phyloP scores from a whole-genome alignment of 2,113 vertebrate genomes.

The Trogon surrucura region DNA sequence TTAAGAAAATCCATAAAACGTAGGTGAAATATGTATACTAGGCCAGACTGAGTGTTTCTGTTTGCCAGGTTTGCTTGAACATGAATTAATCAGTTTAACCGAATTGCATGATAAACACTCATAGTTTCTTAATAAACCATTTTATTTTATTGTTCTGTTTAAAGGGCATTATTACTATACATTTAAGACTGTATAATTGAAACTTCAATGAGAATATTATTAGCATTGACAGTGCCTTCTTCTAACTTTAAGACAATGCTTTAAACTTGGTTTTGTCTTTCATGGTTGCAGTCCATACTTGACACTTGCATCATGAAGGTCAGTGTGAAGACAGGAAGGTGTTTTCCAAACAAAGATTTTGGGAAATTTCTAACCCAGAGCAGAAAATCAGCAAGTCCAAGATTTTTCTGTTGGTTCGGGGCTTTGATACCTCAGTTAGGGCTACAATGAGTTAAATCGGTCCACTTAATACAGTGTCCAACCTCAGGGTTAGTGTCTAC shows the following conservation, averaged over 20 bases:
- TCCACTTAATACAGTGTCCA: neutral
- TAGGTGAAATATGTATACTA: neutral
- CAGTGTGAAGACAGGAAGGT: neutral
- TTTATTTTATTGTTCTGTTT: slow-evolving; percentile 52
- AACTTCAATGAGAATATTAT: slow-evolving; percentile 35
- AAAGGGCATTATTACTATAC: slow-evolving; percentile 47
- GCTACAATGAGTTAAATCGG: neutral
- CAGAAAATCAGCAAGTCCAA: neutral
- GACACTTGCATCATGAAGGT: neutral
- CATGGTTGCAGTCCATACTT: neutral
- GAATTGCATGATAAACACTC: neutral
- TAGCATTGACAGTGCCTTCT: slow-evolving; percentile 48
- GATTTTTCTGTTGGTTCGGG: neutral
- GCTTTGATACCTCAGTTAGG: neutral
- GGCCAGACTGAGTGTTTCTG: slow-evolving; percentile 12
- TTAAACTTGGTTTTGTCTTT: slow-evolving; percentile 57
- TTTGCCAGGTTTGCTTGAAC: neutral
- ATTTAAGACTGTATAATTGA: slow-evolving; percentile 48
- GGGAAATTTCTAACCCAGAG: neutral
- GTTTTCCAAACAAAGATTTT: neutral
- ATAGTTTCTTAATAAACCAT: slow-evolving; percentile 51
- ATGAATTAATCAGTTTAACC: neutral
- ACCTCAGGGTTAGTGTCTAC: neutral
- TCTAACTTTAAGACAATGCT: slow-evolving; percentile 11
- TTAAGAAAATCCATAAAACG: neutral